Conservation (phyloP, 2,797 vertebrate species). For the Myioborus miniatus region DNA sequence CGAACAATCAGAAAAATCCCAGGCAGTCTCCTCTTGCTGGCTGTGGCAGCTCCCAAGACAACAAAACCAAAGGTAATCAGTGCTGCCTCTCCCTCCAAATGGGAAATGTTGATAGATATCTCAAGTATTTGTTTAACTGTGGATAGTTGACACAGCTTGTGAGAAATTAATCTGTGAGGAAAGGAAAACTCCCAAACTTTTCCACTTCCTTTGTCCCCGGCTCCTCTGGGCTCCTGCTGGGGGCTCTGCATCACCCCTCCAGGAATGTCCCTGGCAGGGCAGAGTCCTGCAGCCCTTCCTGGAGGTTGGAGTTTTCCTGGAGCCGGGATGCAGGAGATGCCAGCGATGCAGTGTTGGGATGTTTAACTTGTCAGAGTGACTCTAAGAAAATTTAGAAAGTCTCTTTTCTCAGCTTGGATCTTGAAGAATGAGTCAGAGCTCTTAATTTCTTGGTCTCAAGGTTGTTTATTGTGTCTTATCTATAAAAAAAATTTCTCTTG, state of each 20-base stretch:
- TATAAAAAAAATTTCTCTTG: no score
- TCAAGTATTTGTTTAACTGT: constrained; percentile 61
- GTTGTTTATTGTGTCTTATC: no score
- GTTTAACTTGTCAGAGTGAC: no score
- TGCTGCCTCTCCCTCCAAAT: neutral
- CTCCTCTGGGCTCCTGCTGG: neutral
- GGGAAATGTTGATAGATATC: constrained; percentile 57
- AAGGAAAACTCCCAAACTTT: constrained; percentile 7
- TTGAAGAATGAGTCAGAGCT: no score
- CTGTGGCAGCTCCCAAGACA: constrained; percentile 24
- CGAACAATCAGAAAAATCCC: neutral
- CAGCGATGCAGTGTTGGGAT: no score
- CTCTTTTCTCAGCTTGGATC: no score
- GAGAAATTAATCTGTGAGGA: constrained; percentile 46
- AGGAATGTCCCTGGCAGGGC: neutral
- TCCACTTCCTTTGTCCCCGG: neutral
- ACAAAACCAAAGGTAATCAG: constrained; percentile 22
- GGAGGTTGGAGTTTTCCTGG: neutral
- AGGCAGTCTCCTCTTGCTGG: neutral
- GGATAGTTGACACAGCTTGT: constrained; percentile 75
- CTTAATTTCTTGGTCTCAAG: no score
- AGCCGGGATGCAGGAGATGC: rapidly evolving
- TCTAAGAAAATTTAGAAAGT: no score
- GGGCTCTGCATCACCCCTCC: neutral
- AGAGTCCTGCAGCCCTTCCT: neutral